Base-by-base conservation (phyloP, 2,797 vertebrate species). In the Lemur catta region DNA sequence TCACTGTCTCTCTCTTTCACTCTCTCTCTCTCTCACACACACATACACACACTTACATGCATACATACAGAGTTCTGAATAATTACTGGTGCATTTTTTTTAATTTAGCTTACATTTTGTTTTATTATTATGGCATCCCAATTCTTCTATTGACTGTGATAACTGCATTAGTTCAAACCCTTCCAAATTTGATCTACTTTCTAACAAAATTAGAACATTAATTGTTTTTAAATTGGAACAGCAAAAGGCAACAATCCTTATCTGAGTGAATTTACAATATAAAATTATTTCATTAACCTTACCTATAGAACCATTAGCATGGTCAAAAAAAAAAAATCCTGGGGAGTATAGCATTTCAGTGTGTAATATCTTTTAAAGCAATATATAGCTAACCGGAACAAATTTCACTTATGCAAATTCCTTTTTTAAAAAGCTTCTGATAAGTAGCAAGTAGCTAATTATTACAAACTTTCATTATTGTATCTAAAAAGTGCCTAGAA, bases 201-300 rank as follows among this genome's bases (percentile, higher is more conserved):
- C 80, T 85, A 91, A 92, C 94, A 38, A 38, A 41, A 35, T 59
- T 6, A 7, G 93, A 41, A 81, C 52, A 79, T 85, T 97, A 93
- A n/a, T 84, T 98, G 0, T 94, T 94, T 76, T 80, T 86, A 78
- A 91, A 95, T 78, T 52, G 52, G 1, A 69, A 11, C 1, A 85
- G 14, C 90, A 89, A 96, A 98, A 90, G 35, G 28, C 96, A 97
- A 85, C n/a, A 59, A 69, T 93, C 93, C 97, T 80, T 7, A 0
- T 76, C 35, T 0, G 28, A 57, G 72, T 96, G 38, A 75, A 74
- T 57, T 97, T 72, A 48, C 14, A 10, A 96, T 85, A 22, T 85
- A 95, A 91, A 97, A 92, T 89, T 85, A 41, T 95, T 50, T 97
- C 85, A 63, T 96, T 93, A 97, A 94, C 55, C 35, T 96, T 95